Conservation (phyloP, 2,113 vertebrate genomes). For the Ailurus styani region DNA sequence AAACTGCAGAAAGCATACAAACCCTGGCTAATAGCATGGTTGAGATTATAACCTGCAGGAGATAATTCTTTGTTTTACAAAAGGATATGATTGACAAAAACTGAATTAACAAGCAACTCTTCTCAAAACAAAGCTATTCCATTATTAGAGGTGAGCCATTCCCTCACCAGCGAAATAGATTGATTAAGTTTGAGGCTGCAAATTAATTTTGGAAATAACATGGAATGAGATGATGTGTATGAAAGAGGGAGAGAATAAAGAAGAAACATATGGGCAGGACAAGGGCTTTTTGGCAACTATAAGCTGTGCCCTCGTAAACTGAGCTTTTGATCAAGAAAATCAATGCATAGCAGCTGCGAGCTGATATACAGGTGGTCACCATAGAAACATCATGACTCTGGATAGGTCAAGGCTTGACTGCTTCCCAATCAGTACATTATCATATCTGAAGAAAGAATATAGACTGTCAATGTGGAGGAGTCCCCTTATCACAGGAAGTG, state of each 20-base stretch:
- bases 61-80: neutral
- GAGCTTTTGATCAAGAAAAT: conserved; percentile 53
- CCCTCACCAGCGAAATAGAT: neutral
- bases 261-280: neutral
- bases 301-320: neutral
- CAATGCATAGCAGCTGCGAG: neutral
- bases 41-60: neutral
- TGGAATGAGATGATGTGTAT: neutral
- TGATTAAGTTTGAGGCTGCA: neutral
- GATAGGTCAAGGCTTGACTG: conserved; percentile 5
- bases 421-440: neutral
- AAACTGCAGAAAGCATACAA: neutral
- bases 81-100: neutral
- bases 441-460: neutral
- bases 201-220: neutral
- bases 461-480: neutral
- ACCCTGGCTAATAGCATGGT: neutral
- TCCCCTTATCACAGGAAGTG: neutral
- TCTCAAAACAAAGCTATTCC: neutral
- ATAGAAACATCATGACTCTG: conserved; percentile 24
- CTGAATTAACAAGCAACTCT: neutral
- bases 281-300: neutral
- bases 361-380: neutral
- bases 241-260: neutral
- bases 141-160: neutral